These are phyloP conservation scores for Sciurus vulgaris DNA, from an alignment of 2,797 vertebrate genomes.

Conservation along the genomic window DNA sequence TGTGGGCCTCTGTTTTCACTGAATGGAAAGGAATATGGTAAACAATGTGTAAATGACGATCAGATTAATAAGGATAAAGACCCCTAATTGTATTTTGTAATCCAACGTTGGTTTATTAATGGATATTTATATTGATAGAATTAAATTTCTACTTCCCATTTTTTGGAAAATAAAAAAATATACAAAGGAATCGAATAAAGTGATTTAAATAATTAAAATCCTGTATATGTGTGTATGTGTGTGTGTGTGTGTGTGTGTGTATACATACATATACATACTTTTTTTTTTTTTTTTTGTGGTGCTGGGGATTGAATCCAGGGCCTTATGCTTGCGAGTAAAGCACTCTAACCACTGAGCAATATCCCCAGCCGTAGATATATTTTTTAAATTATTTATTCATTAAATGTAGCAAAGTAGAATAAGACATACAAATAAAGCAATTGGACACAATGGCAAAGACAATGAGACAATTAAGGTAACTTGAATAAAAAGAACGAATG, in stretches of 20 bases:
- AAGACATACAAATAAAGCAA: neutral
- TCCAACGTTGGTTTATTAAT: neutral
- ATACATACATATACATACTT: too few relatives aligned
- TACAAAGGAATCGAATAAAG: neutral
- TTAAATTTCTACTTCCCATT: neutral
- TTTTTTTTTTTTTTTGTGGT: too few relatives aligned
- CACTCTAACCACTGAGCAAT: too few relatives aligned
- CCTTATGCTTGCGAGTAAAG: too few relatives aligned
- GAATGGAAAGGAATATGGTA: neutral
- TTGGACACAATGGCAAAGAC: neutral
- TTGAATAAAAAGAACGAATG: neutral
- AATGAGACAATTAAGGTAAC: neutral
- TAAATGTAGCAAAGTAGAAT: neutral
- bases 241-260: too few relatives aligned
- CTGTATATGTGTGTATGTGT: neutral
- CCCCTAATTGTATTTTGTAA: neutral
- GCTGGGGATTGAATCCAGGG: too few relatives aligned
- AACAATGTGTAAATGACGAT: neutral
- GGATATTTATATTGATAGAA: neutral
- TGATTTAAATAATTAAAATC: conserved; percentile 14
- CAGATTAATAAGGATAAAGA: neutral
- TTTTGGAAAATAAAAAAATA: neutral
- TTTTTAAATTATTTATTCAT: neutral
- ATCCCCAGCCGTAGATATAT: neutral
- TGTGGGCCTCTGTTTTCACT: neutral